Evolutionary conservation across 2,888 invertebrate genomes (phyloP), one percentile per base, ranked within the genome.

Genomic region (Scaptomyza reducta): DNA sequence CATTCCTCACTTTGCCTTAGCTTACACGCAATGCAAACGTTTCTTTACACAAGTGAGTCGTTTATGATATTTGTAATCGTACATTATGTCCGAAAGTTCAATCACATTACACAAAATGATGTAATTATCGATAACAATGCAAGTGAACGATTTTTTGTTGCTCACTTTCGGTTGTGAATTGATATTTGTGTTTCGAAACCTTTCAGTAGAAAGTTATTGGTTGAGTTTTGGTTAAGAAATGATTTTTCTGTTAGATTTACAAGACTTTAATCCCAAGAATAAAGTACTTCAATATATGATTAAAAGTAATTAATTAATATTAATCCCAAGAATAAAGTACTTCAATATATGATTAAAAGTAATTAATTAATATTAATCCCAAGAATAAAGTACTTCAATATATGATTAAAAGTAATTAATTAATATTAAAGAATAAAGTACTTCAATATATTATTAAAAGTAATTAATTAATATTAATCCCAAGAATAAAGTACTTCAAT

Each of bases 11-110:
- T n/a, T n/a, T n/a, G n/a, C n/a, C n/a, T 50, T 55, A 33, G 27
- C 44, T 13, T 35, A 40, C 53, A 71, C 41, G 53, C 66, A 66
- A 70, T 47, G 35, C 55, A 70, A 70, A 58, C 63, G 60, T 76
- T 63, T 65, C 55, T 46, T 63, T 69, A 42, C 13, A 61, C 46
- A 31, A 40, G 25, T 10, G 41, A 25, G 7, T 22, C 41, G 40
- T 49, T 49, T 59, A 16, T 33, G 14, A 35, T 6, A 16, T 49
- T 47, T 60, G 44, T 35, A 41, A 63, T 56, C 25, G 51, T 40
- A 2, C 31, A 13, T 27, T 27, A 40, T 16, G 40, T 16, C 40
- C 40, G 2, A 40, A 40, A 69, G 55, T 64, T 70, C 70, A 70
- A 70, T 64, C 64, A 67, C 9, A 40, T 13, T 14, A 38, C 38